These are phyloP conservation scores for Herminia tarsipennalis DNA, from an alignment of 2,888 invertebrate genomes.

Conservation along the genomic window DNA sequence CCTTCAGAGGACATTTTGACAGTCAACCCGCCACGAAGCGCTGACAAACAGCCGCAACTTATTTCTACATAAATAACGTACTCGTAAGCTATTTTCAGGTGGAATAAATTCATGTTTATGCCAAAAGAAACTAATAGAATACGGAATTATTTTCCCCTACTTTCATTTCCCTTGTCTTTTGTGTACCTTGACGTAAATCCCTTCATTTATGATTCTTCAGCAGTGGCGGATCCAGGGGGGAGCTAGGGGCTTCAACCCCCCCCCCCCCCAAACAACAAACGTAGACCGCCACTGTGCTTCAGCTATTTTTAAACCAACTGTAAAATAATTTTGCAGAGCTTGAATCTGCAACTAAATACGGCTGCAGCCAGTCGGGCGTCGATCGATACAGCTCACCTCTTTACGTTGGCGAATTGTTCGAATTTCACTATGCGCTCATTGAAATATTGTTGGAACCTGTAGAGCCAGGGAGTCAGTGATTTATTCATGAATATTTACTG, in stretches of 20 bases:
- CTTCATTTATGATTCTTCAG: constrained; percentile 20
- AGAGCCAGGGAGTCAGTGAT: constrained; percentile 32
- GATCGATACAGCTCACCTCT: constrained; percentile 44
- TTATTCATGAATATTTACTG: constrained; percentile 36
- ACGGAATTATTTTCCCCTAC: too few relatives aligned
- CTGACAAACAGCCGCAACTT: background rate
- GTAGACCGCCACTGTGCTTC: too few relatives aligned
- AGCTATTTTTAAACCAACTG: constrained; percentile 26
- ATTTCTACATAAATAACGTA: too few relatives aligned
- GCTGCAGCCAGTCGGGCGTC: constrained; percentile 28
- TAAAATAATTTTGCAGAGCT: constrained; percentile 20
- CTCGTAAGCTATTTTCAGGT: too few relatives aligned
- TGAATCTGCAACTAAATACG: constrained; percentile 38
- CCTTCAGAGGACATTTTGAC: constrained; percentile 34
- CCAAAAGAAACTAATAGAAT: background rate
- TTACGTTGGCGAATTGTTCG: constrained; percentile 38
- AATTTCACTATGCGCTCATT: constrained; percentile 37
- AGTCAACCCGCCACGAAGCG: constrained; percentile 13
- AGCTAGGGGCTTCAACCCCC: too few relatives aligned
- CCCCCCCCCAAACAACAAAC: too few relatives aligned
- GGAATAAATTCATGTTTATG: background rate
- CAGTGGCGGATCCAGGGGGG: too few relatives aligned
- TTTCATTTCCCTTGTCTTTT: constrained; percentile 13
- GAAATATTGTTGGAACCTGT: constrained; percentile 41
- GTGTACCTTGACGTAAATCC: constrained; percentile 17